Conservation (phyloP, 2,888 invertebrate genomes). For the Sphaerophoria taeniata region DNA sequence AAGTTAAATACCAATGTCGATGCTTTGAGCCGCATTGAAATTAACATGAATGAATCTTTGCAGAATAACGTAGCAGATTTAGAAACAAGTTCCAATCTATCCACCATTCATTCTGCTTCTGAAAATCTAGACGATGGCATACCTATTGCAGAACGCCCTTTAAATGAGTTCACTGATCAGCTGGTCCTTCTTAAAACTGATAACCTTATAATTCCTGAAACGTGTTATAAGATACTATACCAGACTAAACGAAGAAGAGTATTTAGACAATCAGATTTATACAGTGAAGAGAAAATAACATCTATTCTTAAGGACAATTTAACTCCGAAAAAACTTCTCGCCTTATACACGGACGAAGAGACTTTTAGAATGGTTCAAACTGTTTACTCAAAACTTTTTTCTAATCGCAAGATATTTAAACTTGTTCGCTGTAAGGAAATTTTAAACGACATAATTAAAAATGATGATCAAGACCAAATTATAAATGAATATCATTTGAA, state of each 20-base stretch:
- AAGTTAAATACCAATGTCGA: slow-evolving; percentile 21
- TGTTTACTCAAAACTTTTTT: slow-evolving; percentile 30
- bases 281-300: slow-evolving; percentile 11
- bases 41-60: slow-evolving; percentile 2
- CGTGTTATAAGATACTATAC: not conserved
- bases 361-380: slow-evolving; percentile 46
- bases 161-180: slow-evolving; percentile 26
- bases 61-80: slow-evolving; percentile 13
- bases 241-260: slow-evolving; percentile 3
- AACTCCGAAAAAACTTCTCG: slow-evolving; percentile 43
- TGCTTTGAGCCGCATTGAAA: slow-evolving; percentile 26
- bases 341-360: slow-evolving; percentile 35
- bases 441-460: too few relatives aligned
- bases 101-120: not conserved
- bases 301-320: not conserved
- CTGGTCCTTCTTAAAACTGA: slow-evolving; percentile 28
- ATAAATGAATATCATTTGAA: slow-evolving; percentile 71
- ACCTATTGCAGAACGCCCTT: not conserved
- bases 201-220: too few relatives aligned
- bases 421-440: slow-evolving; percentile 9
- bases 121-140: not conserved
- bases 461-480: slow-evolving; percentile 71
- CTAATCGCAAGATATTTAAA: slow-evolving; percentile 35
- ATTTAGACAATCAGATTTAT: not conserved
- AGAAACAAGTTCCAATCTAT: slow-evolving; percentile 4